These are phyloP conservation scores for Pectinophora gossypiella DNA, from an alignment of 1,140 invertebrate genomes.

Conservation along the genomic window DNA sequence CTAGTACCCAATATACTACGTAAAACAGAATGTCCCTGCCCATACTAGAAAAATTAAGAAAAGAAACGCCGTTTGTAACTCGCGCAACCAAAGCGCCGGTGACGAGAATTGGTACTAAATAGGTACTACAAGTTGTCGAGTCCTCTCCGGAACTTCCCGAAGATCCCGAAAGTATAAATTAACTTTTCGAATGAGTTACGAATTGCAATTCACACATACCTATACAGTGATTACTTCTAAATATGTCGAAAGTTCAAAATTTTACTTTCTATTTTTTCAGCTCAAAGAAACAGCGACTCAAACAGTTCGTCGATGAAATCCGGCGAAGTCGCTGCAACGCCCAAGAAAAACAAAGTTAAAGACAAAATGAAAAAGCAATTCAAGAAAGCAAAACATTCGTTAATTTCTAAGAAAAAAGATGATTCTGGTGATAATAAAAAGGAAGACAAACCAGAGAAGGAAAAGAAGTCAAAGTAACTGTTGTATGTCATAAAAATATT, in stretches of 20 bases:
- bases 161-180: no score
- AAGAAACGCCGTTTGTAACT: no score
- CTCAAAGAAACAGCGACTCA: slow-evolving; percentile 63
- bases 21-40: no score
- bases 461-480: slow-evolving; percentile 48
- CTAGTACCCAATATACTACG: no score
- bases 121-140: no score
- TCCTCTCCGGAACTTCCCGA: no score
- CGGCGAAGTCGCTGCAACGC: slow-evolving; percentile 38
- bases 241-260: background rate
- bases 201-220: no score
- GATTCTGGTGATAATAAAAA: slow-evolving; percentile 28
- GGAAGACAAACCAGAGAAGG: slow-evolving; percentile 53
- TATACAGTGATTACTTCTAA: no score
- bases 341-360: slow-evolving; percentile 66
- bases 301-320: slow-evolving; percentile 65
- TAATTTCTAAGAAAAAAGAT: slow-evolving; percentile 64
- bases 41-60: no score
- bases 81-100: no score
- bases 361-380: slow-evolving; percentile 69
- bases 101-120: no score
- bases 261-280: slow-evolving; percentile 34
- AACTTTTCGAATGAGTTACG: no score
- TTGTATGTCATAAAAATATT: background rate
- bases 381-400: slow-evolving; percentile 62